A percentile compares a stretch with the other conserved stretches of the same genome.
Evolutionary conservation across 2,113 vertebrate species (phyloP).

Genomic region (Haplochromis vanheusdeni): DNA sequence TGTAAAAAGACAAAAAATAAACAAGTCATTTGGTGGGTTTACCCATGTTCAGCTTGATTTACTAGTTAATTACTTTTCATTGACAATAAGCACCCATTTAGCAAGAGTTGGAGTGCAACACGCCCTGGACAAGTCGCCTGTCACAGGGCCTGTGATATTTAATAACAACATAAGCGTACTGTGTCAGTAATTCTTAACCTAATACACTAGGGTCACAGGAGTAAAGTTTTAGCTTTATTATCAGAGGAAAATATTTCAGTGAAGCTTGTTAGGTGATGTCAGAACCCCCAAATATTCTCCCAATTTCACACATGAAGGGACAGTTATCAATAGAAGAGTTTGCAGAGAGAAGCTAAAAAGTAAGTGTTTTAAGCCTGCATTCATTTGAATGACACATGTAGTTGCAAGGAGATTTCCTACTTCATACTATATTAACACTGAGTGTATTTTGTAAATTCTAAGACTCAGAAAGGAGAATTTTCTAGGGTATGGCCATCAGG

Average conservation of each 20-base stretch:
- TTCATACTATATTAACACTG: background rate
- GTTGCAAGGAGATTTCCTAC: background rate
- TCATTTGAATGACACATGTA: background rate
- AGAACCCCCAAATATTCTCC: background rate
- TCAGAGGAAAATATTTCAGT: background rate
- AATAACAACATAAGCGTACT: background rate
- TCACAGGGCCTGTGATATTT: background rate
- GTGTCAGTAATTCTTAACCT: background rate
- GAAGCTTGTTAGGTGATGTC: background rate
- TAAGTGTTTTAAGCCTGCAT: background rate
- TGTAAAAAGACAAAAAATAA: no score
- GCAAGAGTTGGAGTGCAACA: background rate
- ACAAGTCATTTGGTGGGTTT: background rate
- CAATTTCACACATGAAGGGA: background rate
- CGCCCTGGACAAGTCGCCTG: rapidly evolving
- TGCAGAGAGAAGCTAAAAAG: background rate
- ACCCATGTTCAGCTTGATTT: background rate
- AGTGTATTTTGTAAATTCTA: background rate
- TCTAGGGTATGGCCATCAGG: background rate
- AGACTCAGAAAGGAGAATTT: rapidly evolving
- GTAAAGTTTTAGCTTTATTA: background rate
- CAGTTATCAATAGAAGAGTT: background rate
- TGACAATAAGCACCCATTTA: background rate
- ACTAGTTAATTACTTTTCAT: background rate
- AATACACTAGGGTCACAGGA: background rate